These are phyloP conservation scores for Palythoa heliodiscus DNA, from an alignment of 92 coral and sea anemone species.

Conservation along the genomic window DNA sequence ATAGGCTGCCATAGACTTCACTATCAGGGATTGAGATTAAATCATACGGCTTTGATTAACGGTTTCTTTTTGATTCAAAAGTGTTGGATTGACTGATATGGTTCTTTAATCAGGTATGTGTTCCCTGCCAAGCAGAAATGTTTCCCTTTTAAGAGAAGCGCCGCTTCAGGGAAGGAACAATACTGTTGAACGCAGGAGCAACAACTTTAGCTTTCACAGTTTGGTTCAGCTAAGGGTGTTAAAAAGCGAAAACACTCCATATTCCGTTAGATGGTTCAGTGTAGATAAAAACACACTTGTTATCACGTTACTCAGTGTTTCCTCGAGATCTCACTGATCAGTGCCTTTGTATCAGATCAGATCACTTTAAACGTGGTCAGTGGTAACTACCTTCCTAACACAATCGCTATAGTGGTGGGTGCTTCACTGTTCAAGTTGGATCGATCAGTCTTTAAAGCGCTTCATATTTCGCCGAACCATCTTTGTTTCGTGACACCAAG, in stretches of 20 bases:
- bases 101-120: no score
- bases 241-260: background rate
- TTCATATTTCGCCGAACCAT: slow-evolving; percentile 35
- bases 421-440: no score
- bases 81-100: no score
- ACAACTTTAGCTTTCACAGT: background rate
- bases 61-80: no score
- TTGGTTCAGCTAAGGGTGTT: background rate
- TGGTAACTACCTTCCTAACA: background rate
- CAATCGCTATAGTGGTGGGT: background rate
- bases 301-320: background rate
- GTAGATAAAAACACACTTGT: background rate
- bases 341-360: background rate
- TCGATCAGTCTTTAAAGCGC: background rate
- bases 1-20: no score
- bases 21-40: no score
- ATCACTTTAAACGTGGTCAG: background rate
- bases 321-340: background rate
- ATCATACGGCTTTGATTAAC: no score
- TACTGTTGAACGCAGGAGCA: background rate
- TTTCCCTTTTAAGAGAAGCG: no score
- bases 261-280: background rate
- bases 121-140: no score
- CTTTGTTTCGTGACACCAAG: slow-evolving; percentile 33
- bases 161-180: background rate